Evolutionary conservation across 2,888 invertebrate species (phyloP).

Genomic region (Amphipoea oculea): DNA sequence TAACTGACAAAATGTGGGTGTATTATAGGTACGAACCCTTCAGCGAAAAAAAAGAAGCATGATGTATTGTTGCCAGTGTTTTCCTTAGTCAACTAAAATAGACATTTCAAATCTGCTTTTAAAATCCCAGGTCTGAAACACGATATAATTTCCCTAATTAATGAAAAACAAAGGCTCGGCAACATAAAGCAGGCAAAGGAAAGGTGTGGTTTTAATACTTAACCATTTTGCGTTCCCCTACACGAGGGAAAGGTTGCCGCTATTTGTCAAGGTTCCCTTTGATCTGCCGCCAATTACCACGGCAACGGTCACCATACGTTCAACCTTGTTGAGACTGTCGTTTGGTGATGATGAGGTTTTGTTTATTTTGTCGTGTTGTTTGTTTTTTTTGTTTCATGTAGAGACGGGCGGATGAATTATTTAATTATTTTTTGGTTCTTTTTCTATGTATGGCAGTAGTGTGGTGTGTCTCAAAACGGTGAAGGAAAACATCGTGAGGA

Average conservation of each 20-base stretch:
- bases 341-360: constrained; percentile 16
- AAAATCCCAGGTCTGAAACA: background rate
- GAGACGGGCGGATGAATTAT: background rate
- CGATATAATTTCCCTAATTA: constrained; percentile 36
- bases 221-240: constrained; percentile 50
- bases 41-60: background rate
- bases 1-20: background rate
- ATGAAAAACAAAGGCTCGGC: constrained; percentile 48
- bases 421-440: background rate
- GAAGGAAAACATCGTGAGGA: no score
- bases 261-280: constrained; percentile 64
- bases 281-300: constrained; percentile 66
- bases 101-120: background rate
- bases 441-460: no score
- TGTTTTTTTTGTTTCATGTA: background rate
- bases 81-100: background rate
- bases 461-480: no score
- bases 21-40: background rate
- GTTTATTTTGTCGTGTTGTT: background rate
- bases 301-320: constrained; percentile 30
- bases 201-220: constrained; percentile 58
- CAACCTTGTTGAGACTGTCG: constrained; percentile 16
- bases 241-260: constrained; percentile 47
- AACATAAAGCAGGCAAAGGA: constrained; percentile 14
- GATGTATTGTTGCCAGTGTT: background rate